Conservation (phyloP, 2,113 vertebrate genomes). For the Falco punctatus region DNA sequence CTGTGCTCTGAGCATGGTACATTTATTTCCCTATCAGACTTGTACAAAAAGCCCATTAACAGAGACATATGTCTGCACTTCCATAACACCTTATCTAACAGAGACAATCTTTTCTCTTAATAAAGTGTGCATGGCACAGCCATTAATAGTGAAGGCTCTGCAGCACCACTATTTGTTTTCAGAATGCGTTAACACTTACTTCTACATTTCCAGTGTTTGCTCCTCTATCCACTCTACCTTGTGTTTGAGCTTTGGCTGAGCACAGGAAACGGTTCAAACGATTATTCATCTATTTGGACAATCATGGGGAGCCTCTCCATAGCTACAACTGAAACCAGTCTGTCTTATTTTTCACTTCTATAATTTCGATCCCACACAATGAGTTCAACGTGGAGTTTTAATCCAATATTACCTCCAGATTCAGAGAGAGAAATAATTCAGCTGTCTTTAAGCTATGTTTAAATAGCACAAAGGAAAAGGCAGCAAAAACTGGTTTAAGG, state of each 20-base stretch:
- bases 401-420: background rate
- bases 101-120: slow-evolving; percentile 41
- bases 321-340: background rate
- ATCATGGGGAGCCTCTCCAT: background rate
- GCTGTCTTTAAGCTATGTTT: slow-evolving; percentile 35
- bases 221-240: background rate
- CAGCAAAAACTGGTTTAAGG: background rate
- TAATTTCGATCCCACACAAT: background rate
- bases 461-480: slow-evolving; percentile 19
- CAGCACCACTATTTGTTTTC: slow-evolving; percentile 53
- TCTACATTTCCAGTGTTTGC: slow-evolving; percentile 42
- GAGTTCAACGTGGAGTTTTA: background rate
- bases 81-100: slow-evolving; percentile 50
- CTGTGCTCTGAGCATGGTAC: background rate
- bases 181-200: slow-evolving; percentile 27
- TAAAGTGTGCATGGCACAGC: slow-evolving; percentile 5
- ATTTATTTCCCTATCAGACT: slow-evolving; percentile 12
- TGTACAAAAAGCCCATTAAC: slow-evolving; percentile 4
- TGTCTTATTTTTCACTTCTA: background rate
- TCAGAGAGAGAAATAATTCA: slow-evolving; percentile 31
- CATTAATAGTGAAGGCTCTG: slow-evolving; percentile 29
- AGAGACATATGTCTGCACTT: slow-evolving; percentile 24
- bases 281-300: slow-evolving; percentile 30
- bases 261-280: slow-evolving; percentile 25
- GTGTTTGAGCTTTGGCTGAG: slow-evolving; percentile 1